These are phyloP conservation scores for Eristalis intricaria DNA, from an alignment of 2,888 invertebrate species.

Conservation along the genomic window DNA sequence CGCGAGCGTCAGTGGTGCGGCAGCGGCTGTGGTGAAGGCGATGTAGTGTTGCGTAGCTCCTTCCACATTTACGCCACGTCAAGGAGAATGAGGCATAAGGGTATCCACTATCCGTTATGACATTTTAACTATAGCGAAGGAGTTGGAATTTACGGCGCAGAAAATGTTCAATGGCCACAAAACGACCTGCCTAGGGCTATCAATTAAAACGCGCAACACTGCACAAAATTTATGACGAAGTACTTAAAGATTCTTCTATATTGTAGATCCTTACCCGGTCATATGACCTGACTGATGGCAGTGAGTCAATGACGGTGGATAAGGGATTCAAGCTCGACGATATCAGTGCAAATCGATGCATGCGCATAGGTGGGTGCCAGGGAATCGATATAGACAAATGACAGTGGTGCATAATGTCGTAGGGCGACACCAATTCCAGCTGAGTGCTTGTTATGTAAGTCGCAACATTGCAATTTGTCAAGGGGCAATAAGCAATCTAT, in stretches of 20 bases:
- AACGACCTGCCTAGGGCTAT: constrained; percentile 66
- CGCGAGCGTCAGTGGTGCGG: not conserved
- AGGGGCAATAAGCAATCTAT: constrained; percentile 31
- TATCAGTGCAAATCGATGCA: not conserved
- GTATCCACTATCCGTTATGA: constrained; percentile 63
- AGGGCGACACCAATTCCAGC: not conserved
- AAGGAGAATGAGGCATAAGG: constrained; percentile 36
- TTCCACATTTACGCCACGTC: constrained; percentile 59
- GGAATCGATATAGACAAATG: constrained; percentile 57
- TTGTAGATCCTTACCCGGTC: constrained; percentile 47
- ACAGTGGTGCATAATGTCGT: not conserved
- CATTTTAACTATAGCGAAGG: constrained; percentile 68
- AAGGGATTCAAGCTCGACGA: not conserved
- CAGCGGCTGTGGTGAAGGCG: not conserved
- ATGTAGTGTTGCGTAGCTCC: constrained; percentile 33
- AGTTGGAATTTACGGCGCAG: constrained; percentile 62
- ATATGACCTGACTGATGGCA: constrained; percentile 23
- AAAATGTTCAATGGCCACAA: constrained; percentile 64
- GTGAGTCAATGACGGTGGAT: constrained; percentile 30
- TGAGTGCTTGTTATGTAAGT: not conserved
- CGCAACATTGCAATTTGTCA: constrained; percentile 30
- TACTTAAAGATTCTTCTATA: constrained; percentile 58
- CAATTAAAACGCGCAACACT: constrained; percentile 67
- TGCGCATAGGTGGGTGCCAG: constrained; percentile 8
- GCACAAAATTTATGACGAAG: constrained; percentile 58